Percentiles rank a stretch among this genome's conserved stretches.
These are phyloP conservation scores for Crypturellus tataupa DNA, from an alignment of 2,797 vertebrate genomes.

Conservation along the genomic window DNA sequence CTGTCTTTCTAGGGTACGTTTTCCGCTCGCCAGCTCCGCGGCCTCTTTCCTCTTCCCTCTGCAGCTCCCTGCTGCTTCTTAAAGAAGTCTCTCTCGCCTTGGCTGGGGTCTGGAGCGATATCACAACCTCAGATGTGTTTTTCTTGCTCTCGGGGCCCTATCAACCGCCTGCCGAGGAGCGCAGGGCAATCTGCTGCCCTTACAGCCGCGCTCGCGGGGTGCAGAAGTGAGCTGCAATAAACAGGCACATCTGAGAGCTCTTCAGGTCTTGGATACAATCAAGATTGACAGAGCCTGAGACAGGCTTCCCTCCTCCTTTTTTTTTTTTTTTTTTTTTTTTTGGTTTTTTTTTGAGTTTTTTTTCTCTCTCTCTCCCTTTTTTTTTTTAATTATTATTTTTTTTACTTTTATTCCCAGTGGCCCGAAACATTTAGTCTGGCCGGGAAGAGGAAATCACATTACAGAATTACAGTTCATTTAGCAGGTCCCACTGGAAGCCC, in stretches of 20 bases:
- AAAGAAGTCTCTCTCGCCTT: rapidly evolving
- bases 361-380: not conserved
- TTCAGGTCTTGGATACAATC: not conserved
- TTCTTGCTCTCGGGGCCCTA: not conserved
- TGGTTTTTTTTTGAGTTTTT: not conserved
- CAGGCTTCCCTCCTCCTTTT: not conserved
- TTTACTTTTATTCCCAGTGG: slow-evolving; percentile 52
- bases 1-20: rapidly evolving
- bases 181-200: not conserved
- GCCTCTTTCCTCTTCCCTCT: not conserved
- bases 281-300: not conserved
- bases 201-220: rapidly evolving
- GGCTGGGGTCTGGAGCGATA: not conserved
- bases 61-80: not conserved
- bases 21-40: rapidly evolving
- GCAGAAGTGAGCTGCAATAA: not conserved
- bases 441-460: slow-evolving; percentile 75
- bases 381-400: not conserved
- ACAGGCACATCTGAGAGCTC: not conserved
- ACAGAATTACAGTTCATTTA: slow-evolving; percentile 71
- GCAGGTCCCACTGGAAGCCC: slow-evolving; percentile 69
- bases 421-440: slow-evolving; percentile 61
- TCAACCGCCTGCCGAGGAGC: not conserved
- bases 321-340: not conserved
- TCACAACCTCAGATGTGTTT: not conserved